These are phyloP conservation scores for Engraulis encrasicolus DNA, from an alignment of 2,113 vertebrate genomes.

Conservation along the genomic window DNA sequence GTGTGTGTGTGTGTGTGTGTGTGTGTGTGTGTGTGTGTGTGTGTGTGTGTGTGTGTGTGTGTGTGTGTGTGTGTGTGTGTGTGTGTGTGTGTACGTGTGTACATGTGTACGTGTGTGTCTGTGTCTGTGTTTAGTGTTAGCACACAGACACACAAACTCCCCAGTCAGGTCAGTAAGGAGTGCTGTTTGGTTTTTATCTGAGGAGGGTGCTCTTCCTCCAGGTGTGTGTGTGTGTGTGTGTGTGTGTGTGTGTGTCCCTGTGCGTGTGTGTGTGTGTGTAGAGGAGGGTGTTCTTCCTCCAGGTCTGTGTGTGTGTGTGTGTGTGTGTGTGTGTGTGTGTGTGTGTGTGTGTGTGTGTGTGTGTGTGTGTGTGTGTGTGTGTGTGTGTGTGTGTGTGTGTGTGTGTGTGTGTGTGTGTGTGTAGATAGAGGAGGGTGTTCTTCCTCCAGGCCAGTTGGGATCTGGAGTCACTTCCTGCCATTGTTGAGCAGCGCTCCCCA, in stretches of 20 bases:
- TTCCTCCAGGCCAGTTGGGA: constrained; percentile 65
- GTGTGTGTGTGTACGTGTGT: background rate
- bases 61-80: background rate
- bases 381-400: too few species aligned
- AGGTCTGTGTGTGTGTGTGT: too few species aligned
- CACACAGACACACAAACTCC: too few species aligned
- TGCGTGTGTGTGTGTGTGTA: too few species aligned
- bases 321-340: too few species aligned
- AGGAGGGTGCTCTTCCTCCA: constrained; percentile 57
- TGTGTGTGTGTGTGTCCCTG: too few species aligned
- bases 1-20: background rate
- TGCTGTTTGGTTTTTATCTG: constrained; percentile 59
- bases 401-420: too few species aligned
- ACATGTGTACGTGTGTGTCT: background rate
- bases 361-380: too few species aligned
- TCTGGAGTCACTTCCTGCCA: constrained; percentile 74
- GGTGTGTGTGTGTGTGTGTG: too few species aligned
- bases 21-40: background rate
- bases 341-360: too few species aligned
- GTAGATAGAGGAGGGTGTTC: too few species aligned
- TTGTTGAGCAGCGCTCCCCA: constrained; percentile 71
- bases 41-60: background rate
- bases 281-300: too few species aligned
- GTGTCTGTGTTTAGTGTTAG: constrained; percentile 46
- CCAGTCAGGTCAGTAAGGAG: constrained; percentile 59